Percentiles rank a stretch among this genome's conserved stretches.
phyloP scores from a whole-genome alignment of 2,113 vertebrate species.

The Phaethornis superciliosus region DNA sequence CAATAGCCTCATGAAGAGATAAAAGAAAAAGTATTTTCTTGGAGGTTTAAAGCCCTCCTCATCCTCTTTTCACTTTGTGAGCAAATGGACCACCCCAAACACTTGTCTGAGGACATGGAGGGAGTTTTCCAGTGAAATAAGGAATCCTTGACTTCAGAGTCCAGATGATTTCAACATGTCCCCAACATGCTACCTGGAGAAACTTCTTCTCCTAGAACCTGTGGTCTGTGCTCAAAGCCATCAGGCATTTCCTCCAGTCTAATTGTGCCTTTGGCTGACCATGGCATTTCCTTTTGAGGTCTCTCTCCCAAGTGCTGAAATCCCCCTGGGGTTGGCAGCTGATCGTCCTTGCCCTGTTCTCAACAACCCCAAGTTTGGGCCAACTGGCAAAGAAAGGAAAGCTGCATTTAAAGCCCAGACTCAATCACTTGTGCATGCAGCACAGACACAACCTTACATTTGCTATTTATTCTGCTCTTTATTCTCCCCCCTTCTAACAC shows the following conservation, averaged over 20 bases:
- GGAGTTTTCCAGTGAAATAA: not conserved
- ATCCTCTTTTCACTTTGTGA: not conserved
- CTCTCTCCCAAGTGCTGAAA: not conserved
- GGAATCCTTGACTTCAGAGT: not conserved
- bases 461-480: slow-evolving; percentile 1
- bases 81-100: rapidly evolving
- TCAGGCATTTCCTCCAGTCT: not conserved
- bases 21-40: not conserved
- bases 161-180: not conserved
- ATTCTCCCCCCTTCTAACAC: slow-evolving; percentile 5
- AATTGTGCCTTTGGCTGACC: not conserved
- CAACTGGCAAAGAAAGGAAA: not conserved
- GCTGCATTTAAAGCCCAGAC: not conserved
- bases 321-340: rapidly evolving
- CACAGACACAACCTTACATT: not conserved
- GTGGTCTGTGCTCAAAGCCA: not conserved
- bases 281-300: not conserved
- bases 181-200: not conserved
- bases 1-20: rapidly evolving
- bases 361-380: not conserved
- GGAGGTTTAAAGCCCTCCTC: not conserved
- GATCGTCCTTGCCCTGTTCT: not conserved
- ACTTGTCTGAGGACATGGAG: not conserved
- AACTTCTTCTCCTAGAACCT: not conserved
- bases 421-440: not conserved